Percentiles rank a stretch among this genome's conserved stretches.
Conservation (phyloP, 2,797 vertebrate species). For the Trachops cirrhosus region DNA sequence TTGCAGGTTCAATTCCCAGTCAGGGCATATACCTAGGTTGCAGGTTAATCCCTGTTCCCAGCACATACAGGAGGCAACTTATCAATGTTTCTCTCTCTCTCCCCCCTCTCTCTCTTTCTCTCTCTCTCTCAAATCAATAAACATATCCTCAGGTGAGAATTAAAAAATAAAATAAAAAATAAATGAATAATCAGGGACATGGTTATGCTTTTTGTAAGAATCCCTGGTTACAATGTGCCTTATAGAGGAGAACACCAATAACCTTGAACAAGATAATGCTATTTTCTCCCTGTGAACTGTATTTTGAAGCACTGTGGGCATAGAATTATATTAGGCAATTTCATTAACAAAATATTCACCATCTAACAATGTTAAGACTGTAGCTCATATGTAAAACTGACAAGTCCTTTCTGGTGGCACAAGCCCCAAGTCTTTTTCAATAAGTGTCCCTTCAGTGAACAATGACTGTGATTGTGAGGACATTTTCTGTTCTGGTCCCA, state of each 20-base stretch:
- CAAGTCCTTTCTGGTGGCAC: neutral
- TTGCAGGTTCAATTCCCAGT: too few species aligned
- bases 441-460: neutral
- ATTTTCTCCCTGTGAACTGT: neutral
- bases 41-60: too few species aligned
- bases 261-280: neutral
- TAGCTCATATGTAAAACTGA: neutral
- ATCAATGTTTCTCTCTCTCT: too few species aligned
- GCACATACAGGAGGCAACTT: too few species aligned
- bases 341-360: conserved; percentile 49
- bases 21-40: too few species aligned
- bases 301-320: conserved; percentile 30
- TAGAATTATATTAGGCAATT: conserved; percentile 20
- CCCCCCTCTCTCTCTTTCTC: too few species aligned
- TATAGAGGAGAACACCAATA: conserved; percentile 21
- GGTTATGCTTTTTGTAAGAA: conserved; percentile 29
- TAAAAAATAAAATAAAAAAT: neutral
- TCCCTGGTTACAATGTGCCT: neutral
- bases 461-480: neutral
- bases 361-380: conserved; percentile 15
- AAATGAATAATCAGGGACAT: neutral
- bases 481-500: neutral
- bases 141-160: too few species aligned
- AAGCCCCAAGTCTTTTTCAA: neutral
- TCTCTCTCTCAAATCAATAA: too few species aligned